Evolutionary conservation across 2,888 invertebrate species (phyloP), one percentile per base, ranked within the genome.

Genomic region (Phytoseiulus persimilis): DNA sequence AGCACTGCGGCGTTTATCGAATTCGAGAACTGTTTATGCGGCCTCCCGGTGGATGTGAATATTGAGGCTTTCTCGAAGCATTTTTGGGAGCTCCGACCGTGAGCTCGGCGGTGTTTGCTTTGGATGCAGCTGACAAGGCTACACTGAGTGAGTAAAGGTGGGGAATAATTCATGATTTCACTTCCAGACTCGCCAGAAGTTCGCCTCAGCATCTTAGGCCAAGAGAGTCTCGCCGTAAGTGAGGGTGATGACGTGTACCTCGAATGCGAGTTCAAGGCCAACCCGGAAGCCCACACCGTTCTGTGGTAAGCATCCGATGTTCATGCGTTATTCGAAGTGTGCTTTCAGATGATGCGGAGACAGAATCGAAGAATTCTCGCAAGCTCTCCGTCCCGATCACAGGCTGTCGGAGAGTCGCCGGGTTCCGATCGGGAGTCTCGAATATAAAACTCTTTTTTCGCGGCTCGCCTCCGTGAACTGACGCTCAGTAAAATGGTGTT

Each of bases 171-270:
- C 83, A 83, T 33, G 83, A 31, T 83, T 32, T 31, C 31, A 18
- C 33, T 87, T 31, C 11, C 87, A 87, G 87, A 87, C 31, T 33
- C 87, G 18, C 87, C 87, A 32, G 33, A 87, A 45, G 87, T 87
- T 45, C 87, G 45, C 28, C 39, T 87, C n/a, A 39, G 39, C 33
- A 87, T 87, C 32, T 28, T 33, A 6, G 87, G 87, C 32, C 39
- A 87, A 6, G 87, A 87, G 39, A 87, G 87, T n/a, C 45, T 87
- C 39, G 87, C 87, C n/a, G 87, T 87, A 23, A 87, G 45, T 45
- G 87, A 87, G 31, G 87, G 87, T 45, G 87, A 87, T 45, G 87
- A 87, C 0, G 87, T 87, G 9, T 87, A 87, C 45, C 87, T 87
- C 32, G 87, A 87, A 23, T 87, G 87, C 87, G 45, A 33, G n/a